Percentiles rank a stretch among this genome's conserved stretches.
phyloP scores from a whole-genome alignment of 2,113 vertebrate genomes.

The Bubalus kerabau region DNA sequence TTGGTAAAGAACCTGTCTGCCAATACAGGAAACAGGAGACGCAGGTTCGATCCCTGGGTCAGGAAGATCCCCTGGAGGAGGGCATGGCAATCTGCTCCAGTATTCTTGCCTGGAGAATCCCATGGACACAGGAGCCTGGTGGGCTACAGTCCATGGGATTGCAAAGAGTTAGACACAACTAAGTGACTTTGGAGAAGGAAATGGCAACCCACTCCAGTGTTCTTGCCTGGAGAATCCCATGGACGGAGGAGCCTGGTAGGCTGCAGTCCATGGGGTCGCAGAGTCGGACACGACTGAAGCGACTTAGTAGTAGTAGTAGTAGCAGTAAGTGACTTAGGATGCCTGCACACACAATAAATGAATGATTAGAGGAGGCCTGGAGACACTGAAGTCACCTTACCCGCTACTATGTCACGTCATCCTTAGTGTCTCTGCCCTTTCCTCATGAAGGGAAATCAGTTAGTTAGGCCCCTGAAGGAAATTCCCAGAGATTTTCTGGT shows the following conservation, averaged over 20 bases:
- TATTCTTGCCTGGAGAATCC: neutral
- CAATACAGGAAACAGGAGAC: neutral
- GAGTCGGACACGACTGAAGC: too few species aligned
- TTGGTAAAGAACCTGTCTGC: neutral
- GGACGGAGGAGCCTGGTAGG: too few species aligned
- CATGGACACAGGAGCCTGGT: neutral
- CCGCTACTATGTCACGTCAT: neutral
- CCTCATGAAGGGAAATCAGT: neutral
- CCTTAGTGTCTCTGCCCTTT: neutral
- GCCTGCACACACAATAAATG: too few species aligned
- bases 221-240: too few species aligned
- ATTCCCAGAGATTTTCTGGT: neutral
- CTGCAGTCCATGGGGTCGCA: too few species aligned
- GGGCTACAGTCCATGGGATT: neutral
- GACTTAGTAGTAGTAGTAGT: too few species aligned
- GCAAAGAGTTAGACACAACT: neutral
- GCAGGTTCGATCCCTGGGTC: neutral
- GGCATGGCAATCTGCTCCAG: neutral
- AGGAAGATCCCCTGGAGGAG: neutral
- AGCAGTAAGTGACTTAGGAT: too few species aligned
- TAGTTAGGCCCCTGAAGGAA: neutral
- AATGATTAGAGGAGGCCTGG: neutral
- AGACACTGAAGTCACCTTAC: rapidly evolving
- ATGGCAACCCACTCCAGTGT: too few species aligned
- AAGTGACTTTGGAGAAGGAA: too few species aligned